phyloP scores from a whole-genome alignment of 2,888 invertebrate genomes.

The Cheiracanthium punctorium region DNA sequence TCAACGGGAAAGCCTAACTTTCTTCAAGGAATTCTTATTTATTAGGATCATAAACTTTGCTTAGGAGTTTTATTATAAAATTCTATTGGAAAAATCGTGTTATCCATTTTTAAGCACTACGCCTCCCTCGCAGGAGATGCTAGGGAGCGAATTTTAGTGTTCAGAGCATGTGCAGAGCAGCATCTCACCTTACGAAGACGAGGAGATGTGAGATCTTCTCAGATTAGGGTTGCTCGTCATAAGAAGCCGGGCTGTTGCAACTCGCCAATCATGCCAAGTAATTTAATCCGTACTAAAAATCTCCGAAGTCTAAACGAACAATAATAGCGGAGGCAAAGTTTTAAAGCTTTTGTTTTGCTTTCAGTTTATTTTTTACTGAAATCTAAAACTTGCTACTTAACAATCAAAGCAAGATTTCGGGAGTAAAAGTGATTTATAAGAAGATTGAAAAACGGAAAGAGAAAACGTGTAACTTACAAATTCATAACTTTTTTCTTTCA shows the following conservation, averaged over 20 bases:
- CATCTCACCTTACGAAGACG: constrained; percentile 37
- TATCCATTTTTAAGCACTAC: constrained; percentile 67
- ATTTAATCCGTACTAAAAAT: background rate
- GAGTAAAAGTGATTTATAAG: too few species aligned
- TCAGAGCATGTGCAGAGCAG: constrained; percentile 57
- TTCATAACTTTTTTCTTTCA: too few species aligned
- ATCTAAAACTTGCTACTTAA: too few species aligned
- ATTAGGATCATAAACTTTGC: constrained; percentile 68
- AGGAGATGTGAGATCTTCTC: constrained; percentile 37
- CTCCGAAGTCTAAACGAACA: constrained; percentile 2
- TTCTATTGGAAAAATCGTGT: constrained; percentile 69
- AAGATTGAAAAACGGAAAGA: too few species aligned
- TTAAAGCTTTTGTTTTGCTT: too few species aligned
- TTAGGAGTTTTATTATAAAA: constrained; percentile 70
- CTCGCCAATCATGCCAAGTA: constrained; percentile 62
- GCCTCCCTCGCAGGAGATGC: constrained; percentile 8
- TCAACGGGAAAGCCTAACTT: constrained; percentile 50
- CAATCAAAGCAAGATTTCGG: too few species aligned
- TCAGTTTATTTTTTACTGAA: too few species aligned
- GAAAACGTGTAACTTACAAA: too few species aligned
- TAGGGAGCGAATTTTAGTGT: constrained; percentile 38
- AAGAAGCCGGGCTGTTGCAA: background rate
- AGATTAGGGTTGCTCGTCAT: constrained; percentile 45
- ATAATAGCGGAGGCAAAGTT: too few species aligned
- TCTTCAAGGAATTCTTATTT: constrained; percentile 66